Evolutionary conservation across 2,888 invertebrate genomes (phyloP).

Genomic region (Nebria brevicollis): DNA sequence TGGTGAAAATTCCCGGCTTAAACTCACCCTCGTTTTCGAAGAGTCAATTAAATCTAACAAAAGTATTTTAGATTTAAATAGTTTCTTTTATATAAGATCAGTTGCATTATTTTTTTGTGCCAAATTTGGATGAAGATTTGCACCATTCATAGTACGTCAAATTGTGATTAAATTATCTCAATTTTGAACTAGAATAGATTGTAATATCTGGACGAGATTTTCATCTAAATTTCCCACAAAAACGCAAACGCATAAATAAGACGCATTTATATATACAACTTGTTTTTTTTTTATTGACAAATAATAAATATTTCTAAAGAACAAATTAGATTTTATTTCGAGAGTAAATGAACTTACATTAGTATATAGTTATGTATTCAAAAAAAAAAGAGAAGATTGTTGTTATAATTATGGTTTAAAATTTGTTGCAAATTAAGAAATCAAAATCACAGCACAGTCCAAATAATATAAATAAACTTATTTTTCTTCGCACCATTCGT

Average conservation of each 20-base stretch:
- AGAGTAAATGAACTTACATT: constrained; percentile 9
- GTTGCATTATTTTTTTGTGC: no score
- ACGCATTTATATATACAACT: constrained; percentile 39
- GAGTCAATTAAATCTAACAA: background rate
- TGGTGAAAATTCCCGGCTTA: constrained; percentile 32
- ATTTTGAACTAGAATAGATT: background rate
- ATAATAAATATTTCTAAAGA: constrained; percentile 41
- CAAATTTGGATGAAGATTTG: background rate
- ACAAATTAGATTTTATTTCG: constrained; percentile 5
- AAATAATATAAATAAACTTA: constrained; percentile 59
- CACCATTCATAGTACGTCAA: no score
- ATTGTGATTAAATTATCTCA: no score
- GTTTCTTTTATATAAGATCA: background rate
- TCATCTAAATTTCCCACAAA: background rate
- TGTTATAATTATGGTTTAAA: constrained; percentile 21
- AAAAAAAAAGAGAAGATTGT: background rate
- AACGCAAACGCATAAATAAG: constrained; percentile 15
- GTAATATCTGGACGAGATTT: background rate
- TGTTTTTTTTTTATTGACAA: constrained; percentile 39
- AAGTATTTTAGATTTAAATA: constrained; percentile 4
- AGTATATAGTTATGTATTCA: background rate
- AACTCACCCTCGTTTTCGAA: constrained; percentile 1
- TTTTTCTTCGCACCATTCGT: constrained; percentile 94
- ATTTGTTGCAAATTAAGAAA: constrained; percentile 22
- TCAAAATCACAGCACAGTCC: constrained; percentile 37